Base-by-base conservation (phyloP, 2,888 invertebrate genomes). In the Serrognathus titanus region DNA sequence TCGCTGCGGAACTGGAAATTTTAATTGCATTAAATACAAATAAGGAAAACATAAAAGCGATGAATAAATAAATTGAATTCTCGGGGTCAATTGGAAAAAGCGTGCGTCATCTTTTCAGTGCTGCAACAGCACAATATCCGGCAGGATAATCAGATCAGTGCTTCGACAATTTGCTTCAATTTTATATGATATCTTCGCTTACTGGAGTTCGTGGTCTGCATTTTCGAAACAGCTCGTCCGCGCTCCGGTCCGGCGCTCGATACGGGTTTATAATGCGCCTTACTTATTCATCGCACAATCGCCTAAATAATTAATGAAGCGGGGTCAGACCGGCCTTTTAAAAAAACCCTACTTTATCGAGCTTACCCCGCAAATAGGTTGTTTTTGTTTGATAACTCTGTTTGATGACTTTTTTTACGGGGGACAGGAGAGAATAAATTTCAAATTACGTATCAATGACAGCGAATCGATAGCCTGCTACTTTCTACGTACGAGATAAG, bases 201-300 rank as follows among this genome's bases (percentile, higher is more conserved):
- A 62, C 66, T 4, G 24, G 67, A 61, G 71, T 67, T 66, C 74
- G 74, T 74, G 73, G 70, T 69, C 73, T 70, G 75, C 71, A 74
- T 75, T 63, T 59, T 55, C 43, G 58, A 52, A 35, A 40, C 47
- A 48, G 55, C 51, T 52, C 52, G 38, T 38, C 50, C 51, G 48
- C 61, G 56, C 55, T 51, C 54, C 51, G 48, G 61, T 58, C 66
- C 63, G 63, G 60, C 67, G 60, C 65, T 31, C 69, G 66, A 65
- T 69, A 69, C 69, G 70, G 24, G 72, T 74, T 74, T 74, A 73
- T 75, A 75, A 76, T 75, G 75, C 75, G 72, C 70, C 72, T 77
- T 75, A 77, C 72, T 77, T 77, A 77, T 77, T 77, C 77, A 77
- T 77, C 73, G 75, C 76, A 75, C 77, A 77, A 77, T 77, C 76